These are phyloP conservation scores for Lepas anatifera DNA, from an alignment of 2,888 invertebrate species.

Conservation along the genomic window DNA sequence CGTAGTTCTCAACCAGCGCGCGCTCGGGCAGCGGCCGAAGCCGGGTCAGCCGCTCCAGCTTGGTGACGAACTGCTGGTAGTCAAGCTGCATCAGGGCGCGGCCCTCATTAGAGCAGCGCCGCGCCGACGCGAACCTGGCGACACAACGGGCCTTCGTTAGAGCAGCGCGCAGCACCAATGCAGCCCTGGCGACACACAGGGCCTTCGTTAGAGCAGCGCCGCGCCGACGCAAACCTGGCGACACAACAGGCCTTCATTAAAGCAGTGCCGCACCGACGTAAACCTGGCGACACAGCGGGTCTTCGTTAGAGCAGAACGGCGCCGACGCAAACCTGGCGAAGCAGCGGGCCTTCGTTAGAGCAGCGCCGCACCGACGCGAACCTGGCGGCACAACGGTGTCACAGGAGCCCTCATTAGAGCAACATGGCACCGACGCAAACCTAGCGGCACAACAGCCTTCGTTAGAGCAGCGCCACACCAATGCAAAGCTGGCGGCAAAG, in stretches of 20 bases:
- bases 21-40: slow-evolving; percentile 73
- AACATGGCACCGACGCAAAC: slow-evolving; percentile 55
- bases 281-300: slow-evolving; percentile 55
- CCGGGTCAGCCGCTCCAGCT: slow-evolving; percentile 73
- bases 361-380: slow-evolving; percentile 61
- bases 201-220: slow-evolving; percentile 91
- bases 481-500: slow-evolving; percentile 37
- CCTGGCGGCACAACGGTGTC: no score
- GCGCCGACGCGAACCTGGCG: slow-evolving; percentile 39
- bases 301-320: slow-evolving; percentile 89
- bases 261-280: slow-evolving; percentile 66
- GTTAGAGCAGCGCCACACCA: slow-evolving; percentile 82
- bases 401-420: slow-evolving; percentile 91
- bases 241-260: slow-evolving; percentile 90
- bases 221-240: slow-evolving; percentile 41
- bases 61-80: slow-evolving; percentile 75
- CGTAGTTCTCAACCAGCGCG: slow-evolving; percentile 83
- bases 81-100: slow-evolving; percentile 95
- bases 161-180: no score
- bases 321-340: slow-evolving; percentile 38
- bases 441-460: slow-evolving; percentile 83
- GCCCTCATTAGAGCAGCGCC: slow-evolving; percentile 91
- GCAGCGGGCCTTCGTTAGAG: slow-evolving; percentile 88
- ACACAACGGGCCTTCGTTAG: neutral
- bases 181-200: no score